Base-by-base conservation (phyloP, 2,113 vertebrate species). In the Cinclus mexicanus region DNA sequence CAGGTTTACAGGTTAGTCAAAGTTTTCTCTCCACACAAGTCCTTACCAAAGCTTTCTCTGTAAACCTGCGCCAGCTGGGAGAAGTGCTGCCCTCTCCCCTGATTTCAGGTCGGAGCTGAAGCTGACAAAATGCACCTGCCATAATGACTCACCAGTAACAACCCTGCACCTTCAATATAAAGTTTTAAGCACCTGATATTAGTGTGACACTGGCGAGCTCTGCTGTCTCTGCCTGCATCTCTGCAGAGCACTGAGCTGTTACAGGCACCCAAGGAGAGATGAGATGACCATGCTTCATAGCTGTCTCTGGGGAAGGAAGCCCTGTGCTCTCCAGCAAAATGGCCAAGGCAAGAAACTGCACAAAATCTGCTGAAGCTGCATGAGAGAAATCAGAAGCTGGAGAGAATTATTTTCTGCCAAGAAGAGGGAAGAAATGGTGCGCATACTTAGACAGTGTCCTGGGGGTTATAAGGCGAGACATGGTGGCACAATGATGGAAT, bases 41-140 rank as follows among this genome's bases (percentile, higher is more conserved):
- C 49, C 33, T 56, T 35, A 52, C 7, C n/a, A 46, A 52, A 29
- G 15, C 59, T 89, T 81, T 39, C 64, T 59, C 78, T 70, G 64
- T 53, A 74, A 92, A 42, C 26, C 53, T 55, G 31, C 42, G 31
- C 57, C 46, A 55, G 46, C 75, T 75, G 35, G 31, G 78, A 47
- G 37, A 72, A 37, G 9, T 6, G 0, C 74, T 71, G 41, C 65
- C 57, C 64, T 83, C 76, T 92, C n/a, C 78, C 49, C 55, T 52
- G 28, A 61, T 68, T 33, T 89, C 49, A 57, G 49, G 17, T 42
- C n/a, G 16, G 70, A 65, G 70, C 75, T 74, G 84, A 83, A 87
- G 81, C 90, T 74, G 78, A 82, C 82, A 77, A 90, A 91, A 89
- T 47, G 64, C 93, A 92, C 87, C 92, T 81, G 87, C 91, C 42